Evolutionary conservation across 1,140 invertebrate genomes (phyloP), one percentile per base, ranked within the genome.

Genomic region (Holcopasites calliopsidis): DNA sequence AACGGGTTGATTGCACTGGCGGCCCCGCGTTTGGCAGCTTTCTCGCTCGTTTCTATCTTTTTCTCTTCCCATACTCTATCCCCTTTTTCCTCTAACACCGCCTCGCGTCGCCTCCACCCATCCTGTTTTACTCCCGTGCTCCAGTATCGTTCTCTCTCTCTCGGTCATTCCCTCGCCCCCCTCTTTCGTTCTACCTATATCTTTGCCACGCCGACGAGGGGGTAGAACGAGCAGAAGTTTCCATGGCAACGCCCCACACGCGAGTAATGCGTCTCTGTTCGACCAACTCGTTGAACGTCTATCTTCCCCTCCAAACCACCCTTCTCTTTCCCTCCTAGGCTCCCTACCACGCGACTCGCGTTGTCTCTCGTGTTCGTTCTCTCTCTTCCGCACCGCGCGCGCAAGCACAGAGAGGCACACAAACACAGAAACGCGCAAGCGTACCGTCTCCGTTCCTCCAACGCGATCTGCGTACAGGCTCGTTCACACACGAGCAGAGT

Each of bases 1-100:
- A 88, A 87, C 88, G 89, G 89, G 90, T 90, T 91, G 90, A 91
- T 91, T 91, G 89, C 89, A 91, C 90, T 88, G 86, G 78, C 88
- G 85, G 86, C 85, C 82, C 85, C 81, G 80, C 84, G 76, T 84
- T 88, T 85, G 81, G 83, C 83, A 84, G 78, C 84, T 78, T 64
- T 88, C 80, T 86, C 75, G 35, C 77, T 82, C 77, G 28, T 57
- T 42, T 69, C 60, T 50, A 52, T 76, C 77, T 75, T 79, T 60
- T 66, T 82, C 35, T 55, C 75, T 55, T 50, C 69, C 72, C 18
- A 58, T 28, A 3, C 61, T 55, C 33, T 13, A 49, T 79, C 71
- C 65, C 78, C 47, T 54, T 80, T 26, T 47, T 26, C 44, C 33
- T 70, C 52, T 40, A 23, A 28, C 64, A 44, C 71, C 71, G 78